Base-by-base conservation (phyloP, 2,113 vertebrate species). In the Circaetus gallicus region DNA sequence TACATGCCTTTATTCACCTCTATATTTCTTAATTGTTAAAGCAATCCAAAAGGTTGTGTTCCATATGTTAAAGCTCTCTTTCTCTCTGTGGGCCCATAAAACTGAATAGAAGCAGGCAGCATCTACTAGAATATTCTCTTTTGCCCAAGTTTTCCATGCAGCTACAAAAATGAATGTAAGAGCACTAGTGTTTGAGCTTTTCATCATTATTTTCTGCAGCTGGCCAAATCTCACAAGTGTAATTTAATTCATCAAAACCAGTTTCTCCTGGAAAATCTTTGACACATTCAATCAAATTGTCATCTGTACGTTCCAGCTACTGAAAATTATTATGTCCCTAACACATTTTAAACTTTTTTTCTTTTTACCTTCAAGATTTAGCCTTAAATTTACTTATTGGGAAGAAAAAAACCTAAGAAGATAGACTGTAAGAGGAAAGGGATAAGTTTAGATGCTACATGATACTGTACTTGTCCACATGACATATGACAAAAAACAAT, bases 71-170 rank as follows among this genome's bases (percentile, higher is more conserved):
- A 66, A 94, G 29, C 29, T 87, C 82, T 71, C 52, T 71, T 59
- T 69, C 84, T 63, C 95, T 97, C 96, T 76, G 43, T 55, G 77
- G 96, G 93, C 82, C 94, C 83, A 96, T 97, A 97, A 98, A 97
- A 85, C 19, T 63, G 87, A 95, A 77, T 63, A 82, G 81, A 94
- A 97, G 86, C 42, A 95, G 80, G 69, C 71, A 95, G 43, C 13
- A 11, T 91, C 88, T 84, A 94, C 59, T n/a, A 93, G 40, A 90
- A 87, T 56, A 95, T 88, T 92, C 90, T 95, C 83, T 67, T 93
- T 73, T 80, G 47, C 66, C 58, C 56, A 81, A 18, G 0, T 72
- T 88, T 94, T 96, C 74, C 42, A 89, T 24, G 26, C 89, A 95
- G 71, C 85, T 95, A 95, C 69, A 93, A 90, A 96, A 97, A 89